Evolutionary conservation across 2,113 vertebrate species (phyloP).

Genomic region (Xenopus borealis): DNA sequence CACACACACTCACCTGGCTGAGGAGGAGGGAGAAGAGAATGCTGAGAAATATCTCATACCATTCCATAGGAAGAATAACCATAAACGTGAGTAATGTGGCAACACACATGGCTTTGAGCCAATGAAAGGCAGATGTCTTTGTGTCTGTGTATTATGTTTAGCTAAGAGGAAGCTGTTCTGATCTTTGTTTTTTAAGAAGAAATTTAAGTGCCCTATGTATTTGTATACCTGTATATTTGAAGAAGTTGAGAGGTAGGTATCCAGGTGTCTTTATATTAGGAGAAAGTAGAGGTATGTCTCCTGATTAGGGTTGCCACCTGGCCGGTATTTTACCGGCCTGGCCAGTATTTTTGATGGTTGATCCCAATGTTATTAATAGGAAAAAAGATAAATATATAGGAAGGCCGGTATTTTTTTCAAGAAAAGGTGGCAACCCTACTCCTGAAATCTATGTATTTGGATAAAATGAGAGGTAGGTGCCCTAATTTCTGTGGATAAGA

Average conservation of each 20-base stretch:
- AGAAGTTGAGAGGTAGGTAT: not conserved
- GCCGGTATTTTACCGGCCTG: no score
- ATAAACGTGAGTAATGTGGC: slow-evolving; percentile 78
- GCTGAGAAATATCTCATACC: slow-evolving; percentile 84
- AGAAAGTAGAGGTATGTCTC: not conserved
- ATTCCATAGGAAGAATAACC: slow-evolving; percentile 92
- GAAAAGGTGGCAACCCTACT: no score
- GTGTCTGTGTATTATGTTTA: not conserved
- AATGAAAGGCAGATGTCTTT: not conserved
- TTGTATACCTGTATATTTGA: no score
- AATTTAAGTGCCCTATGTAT: no score
- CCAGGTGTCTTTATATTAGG: not conserved
- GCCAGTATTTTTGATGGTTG: no score
- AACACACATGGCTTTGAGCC: not conserved
- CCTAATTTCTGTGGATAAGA: not conserved
- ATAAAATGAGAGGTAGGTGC: not conserved
- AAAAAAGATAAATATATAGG: no score
- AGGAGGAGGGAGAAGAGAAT: slow-evolving; percentile 89
- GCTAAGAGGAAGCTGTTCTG: no score
- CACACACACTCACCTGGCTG: slow-evolving; percentile 91
- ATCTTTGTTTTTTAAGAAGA: no score
- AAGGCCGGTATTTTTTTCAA: no score
- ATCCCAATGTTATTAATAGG: no score
- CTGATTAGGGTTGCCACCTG: no score
- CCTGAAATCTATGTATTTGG: slow-evolving; percentile 7